phyloP scores from a whole-genome alignment of 2,888 invertebrate genomes.

The Malthinus flaveolus region DNA sequence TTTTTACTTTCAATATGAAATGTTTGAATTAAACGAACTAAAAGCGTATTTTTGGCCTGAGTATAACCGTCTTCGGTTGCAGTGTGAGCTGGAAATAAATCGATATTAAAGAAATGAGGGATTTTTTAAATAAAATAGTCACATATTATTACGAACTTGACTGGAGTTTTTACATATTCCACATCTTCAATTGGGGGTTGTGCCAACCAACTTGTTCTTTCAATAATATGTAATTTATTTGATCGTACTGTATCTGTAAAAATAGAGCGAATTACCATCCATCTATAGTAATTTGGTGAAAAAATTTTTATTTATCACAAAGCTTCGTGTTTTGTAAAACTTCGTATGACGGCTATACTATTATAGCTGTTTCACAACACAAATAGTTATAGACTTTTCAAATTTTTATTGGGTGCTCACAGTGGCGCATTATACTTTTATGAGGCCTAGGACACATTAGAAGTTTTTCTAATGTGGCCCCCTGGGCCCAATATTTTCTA shows the following conservation, averaged over 20 bases:
- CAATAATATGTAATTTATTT: conserved; percentile 39
- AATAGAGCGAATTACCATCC: no score
- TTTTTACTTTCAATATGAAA: conserved; percentile 59
- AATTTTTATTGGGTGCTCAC: no score
- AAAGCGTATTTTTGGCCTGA: conserved; percentile 54
- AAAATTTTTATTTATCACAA: no score
- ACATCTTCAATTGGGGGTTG: conserved; percentile 53
- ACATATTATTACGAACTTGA: conserved; percentile 58
- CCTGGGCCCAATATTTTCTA: no score
- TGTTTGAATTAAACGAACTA: conserved; percentile 57
- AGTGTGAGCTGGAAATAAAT: conserved; percentile 53
- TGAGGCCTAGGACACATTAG: no score
- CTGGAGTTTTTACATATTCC: conserved; percentile 48
- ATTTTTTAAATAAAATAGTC: conserved; percentile 34
- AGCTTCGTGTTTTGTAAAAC: no score
- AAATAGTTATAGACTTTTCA: no score
- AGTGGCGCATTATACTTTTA: no score
- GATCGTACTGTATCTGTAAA: background rate
- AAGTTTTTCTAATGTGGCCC: no score
- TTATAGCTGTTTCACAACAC: no score
- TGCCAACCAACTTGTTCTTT: conserved; percentile 56
- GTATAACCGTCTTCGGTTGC: conserved; percentile 56
- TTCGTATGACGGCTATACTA: no score
- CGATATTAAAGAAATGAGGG: background rate
- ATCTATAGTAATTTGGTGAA: no score